Evolutionary conservation across 2,888 invertebrate genomes (phyloP).

Genomic region (Tromatobia lineatoria): DNA sequence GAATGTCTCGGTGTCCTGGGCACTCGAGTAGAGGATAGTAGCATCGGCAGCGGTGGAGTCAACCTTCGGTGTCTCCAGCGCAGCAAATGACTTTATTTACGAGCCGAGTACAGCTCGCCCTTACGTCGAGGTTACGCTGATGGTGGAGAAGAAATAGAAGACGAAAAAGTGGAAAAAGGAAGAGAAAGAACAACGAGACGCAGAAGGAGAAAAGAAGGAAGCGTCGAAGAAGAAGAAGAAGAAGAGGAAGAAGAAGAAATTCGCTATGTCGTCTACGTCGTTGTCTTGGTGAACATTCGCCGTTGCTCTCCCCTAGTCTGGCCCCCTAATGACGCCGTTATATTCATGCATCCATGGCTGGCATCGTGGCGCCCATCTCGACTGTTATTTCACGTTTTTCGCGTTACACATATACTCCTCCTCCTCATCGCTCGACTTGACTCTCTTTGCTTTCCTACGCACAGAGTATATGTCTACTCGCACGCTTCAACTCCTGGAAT

Average conservation of each 20-base stretch:
- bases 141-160: conserved; percentile 42
- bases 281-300: conserved; percentile 27
- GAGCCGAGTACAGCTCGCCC: conserved; percentile 54
- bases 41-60: conserved; percentile 34
- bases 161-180: neutral
- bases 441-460: neutral
- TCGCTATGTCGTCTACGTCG: conserved; percentile 47
- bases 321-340: conserved; percentile 62
- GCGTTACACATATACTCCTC: neutral
- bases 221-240: conserved; percentile 21
- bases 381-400: conserved; percentile 36
- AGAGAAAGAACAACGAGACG: neutral
- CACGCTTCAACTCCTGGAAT: conserved; percentile 25
- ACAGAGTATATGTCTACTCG: neutral
- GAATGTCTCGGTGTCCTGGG: conserved; percentile 50
- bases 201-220: conserved; percentile 4
- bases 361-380: conserved; percentile 33
- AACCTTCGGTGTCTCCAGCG: conserved; percentile 55
- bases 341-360: conserved; percentile 61
- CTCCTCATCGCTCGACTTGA: conserved; percentile 1
- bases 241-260: conserved; percentile 41
- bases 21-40: conserved; percentile 23
- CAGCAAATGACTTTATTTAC: conserved; percentile 63
- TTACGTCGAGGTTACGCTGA: conserved; percentile 55
- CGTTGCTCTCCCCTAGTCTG: conserved; percentile 2